Conservation (phyloP, 2,113 vertebrate genomes). For the Mohoua ochrocephala region DNA sequence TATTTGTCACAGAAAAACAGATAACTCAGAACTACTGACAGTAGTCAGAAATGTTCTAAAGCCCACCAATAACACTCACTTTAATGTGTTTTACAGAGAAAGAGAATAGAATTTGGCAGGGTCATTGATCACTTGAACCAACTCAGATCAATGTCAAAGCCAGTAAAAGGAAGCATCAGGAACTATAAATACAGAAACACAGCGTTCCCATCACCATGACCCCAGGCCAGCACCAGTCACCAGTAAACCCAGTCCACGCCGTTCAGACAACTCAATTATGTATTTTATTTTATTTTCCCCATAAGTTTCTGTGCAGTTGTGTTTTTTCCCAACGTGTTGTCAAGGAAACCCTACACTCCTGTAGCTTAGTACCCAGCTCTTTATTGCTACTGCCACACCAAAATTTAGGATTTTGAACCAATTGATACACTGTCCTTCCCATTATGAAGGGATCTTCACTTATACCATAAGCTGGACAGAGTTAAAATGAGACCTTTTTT, state of each 20-base stretch:
- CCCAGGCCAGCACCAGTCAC: not conserved
- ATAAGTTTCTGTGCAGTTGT: not conserved
- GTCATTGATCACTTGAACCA: not conserved
- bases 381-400: slow-evolving; percentile 45
- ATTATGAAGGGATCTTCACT: not conserved
- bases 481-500: not conserved
- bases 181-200: not conserved
- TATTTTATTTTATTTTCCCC: not conserved
- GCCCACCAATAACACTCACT: not conserved
- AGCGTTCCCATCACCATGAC: rapidly evolving
- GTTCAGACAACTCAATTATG: not conserved
- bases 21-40: not conserved
- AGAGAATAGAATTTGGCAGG: not conserved
- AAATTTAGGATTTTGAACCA: slow-evolving; percentile 16
- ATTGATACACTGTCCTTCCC: not conserved
- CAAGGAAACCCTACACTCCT: slow-evolving; percentile 64
- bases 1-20: not conserved
- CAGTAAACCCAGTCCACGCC: not conserved
- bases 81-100: not conserved
- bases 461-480: not conserved
- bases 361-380: slow-evolving; percentile 21
- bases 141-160: not conserved
- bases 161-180: not conserved
- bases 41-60: not conserved
- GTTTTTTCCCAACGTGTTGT: slow-evolving; percentile 54